Evolutionary conservation across 2,888 invertebrate genomes (phyloP), one percentile per base, ranked within the genome.

Genomic region (Monochamus alternatus): DNA sequence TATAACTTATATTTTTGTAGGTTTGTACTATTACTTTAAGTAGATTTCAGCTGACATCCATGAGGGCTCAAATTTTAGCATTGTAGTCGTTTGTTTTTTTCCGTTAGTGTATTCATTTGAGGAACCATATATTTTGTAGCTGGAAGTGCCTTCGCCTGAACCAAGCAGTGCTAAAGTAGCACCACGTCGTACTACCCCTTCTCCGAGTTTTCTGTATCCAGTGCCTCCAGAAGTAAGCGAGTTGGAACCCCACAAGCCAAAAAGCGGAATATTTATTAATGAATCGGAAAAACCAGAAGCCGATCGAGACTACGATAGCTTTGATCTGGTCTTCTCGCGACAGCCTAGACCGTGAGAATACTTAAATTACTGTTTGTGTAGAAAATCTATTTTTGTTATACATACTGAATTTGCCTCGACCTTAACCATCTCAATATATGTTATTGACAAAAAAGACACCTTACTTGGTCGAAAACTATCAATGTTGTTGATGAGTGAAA

Each of bases 201-300:
- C 85, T 0, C 77, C 85, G 0, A 87, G 86, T 62, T 80, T 80
- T 72, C 70, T 86, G 2, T 86, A 86, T 64, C 88, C 88, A 0
- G 80, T 85, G 31, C 84, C 84, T 3, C 88, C 85, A n/a, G 80
- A 83, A 0, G 74, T 76, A 14, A 82, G 84, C 2, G 81, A 86
- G 14, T 75, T 89, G 7, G 80, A 82, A 9, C 51, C 84, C n/a
- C 83, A 83, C 66, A 85, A 87, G 78, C 88, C 88, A 0, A 87
- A 86, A 79, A 89, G 88, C 78, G 88, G 88, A 3, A 88, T 89
- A 66, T 81, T 86, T 73, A 83, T 89, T 22, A 89, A 89, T 71
- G 85, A 79, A 72, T 81, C 80, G 1, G 73, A 76, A 14, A 67
- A 73, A 31, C 77, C 47, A 52, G 77, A 77, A 9, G 68, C 52